Evolutionary conservation across 2,797 vertebrate species (phyloP), one percentile per base, ranked within the genome.

Genomic region (Acrossocheilus wenchowensis): DNA sequence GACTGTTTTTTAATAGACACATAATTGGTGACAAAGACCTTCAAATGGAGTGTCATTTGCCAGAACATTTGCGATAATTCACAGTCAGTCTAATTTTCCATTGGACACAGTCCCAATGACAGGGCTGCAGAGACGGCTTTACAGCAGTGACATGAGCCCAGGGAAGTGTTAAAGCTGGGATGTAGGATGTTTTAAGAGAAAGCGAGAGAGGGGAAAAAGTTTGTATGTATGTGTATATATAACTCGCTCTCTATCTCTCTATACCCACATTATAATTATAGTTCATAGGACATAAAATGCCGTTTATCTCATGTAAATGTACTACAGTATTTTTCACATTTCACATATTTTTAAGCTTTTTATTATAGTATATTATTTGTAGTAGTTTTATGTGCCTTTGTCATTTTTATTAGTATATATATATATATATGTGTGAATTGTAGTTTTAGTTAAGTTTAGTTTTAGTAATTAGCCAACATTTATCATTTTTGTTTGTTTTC

Each of bases 21-120:
- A 96, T 98, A 98, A 99, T 98, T 98, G 97, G 97, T 97, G 97
- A 98, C 97, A 98, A 97, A 97, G 97, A 97, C 96, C 96, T 97
- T 97, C 95, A 96, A 96, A 97, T 97, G 93, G 96, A 97, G 95
- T 96, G 96, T 96, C 96, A 96, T 95, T 95, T 95, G 95, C 94
- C 94, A 93, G 94, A 94, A 94, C 94, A 92, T 95, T 96, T 95
- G 95, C 94, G 94, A 95, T 96, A 95, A 95, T 94, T 96, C 94
- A 95, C 95, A 94, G 95, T 92, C 94, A 94, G 94, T 94, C 94
- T 94, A 93, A 94, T 95, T 96, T 95, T 94, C 92, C 91, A 92
- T 94, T 95, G 95, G 95, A 95, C 93, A 90, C 91, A 84, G 90
- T 95, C 94, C 95, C 94, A 95, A 93, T 92, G 91, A 91, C 91